phyloP scores from a whole-genome alignment of 2,888 invertebrate genomes.

The Hipparchia sbordonii region DNA sequence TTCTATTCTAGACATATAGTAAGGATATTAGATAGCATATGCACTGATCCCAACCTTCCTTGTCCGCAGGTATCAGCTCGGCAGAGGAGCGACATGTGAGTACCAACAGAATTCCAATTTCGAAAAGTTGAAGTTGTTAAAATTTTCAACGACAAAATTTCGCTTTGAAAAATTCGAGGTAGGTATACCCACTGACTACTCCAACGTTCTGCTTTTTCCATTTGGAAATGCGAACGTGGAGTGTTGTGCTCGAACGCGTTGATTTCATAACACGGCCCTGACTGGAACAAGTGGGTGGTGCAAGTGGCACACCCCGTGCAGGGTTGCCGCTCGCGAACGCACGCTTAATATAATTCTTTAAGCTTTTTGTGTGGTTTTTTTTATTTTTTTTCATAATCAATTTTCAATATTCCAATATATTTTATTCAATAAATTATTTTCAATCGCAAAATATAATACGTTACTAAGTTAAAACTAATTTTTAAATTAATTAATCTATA shows the following conservation, averaged over 20 bases:
- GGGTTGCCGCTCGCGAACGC: conserved; percentile 45
- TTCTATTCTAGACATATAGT: too few species aligned
- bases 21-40: neutral
- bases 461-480: too few species aligned
- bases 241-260: conserved; percentile 81
- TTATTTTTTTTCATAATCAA: neutral
- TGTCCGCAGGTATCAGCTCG: conserved; percentile 78
- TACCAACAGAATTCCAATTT: conserved; percentile 50
- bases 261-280: conserved; percentile 80
- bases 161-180: conserved; percentile 73
- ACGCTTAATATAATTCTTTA: neutral
- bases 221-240: conserved; percentile 73
- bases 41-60: conserved; percentile 44
- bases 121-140: conserved; percentile 70
- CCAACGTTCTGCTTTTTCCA: conserved; percentile 65
- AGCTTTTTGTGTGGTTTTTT: neutral
- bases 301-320: conserved; percentile 66
- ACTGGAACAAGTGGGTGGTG: conserved; percentile 80
- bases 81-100: conserved; percentile 81
- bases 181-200: conserved; percentile 25
- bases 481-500: too few species aligned
- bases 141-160: conserved; percentile 58
- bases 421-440: too few species aligned
- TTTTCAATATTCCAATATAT: too few species aligned
- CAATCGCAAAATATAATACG: too few species aligned